phyloP scores from a whole-genome alignment of 2,888 invertebrate species.

The Ischnura elegans region DNA sequence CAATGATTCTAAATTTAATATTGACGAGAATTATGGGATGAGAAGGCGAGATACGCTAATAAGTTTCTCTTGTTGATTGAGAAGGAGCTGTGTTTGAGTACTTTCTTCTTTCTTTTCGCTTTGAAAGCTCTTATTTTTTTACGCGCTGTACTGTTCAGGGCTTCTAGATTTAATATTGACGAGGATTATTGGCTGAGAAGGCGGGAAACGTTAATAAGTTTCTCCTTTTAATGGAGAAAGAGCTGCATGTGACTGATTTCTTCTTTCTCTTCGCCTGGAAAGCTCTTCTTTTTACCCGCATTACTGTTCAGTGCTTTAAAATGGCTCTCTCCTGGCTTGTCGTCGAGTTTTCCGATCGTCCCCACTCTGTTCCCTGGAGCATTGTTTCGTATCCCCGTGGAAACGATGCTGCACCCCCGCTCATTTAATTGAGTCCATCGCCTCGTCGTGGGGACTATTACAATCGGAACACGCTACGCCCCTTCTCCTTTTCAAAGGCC shows the following conservation, averaged over 20 bases:
- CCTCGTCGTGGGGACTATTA: neutral
- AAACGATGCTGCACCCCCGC: slow-evolving; percentile 1
- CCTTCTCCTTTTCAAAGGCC: neutral
- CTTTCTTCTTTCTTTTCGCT: too few relatives aligned
- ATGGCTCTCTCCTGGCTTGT: neutral
- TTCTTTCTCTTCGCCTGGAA: neutral
- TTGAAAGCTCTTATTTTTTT: too few relatives aligned
- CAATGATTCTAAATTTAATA: neutral
- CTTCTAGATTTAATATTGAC: too few relatives aligned
- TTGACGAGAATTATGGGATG: too few relatives aligned
- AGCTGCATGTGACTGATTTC: neutral
- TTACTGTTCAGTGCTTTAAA: neutral
- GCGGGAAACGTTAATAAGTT: neutral
- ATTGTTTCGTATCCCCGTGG: neutral
- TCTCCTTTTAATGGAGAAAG: neutral
- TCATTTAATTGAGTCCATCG: slow-evolving; percentile 1
- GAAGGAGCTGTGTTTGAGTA: too few relatives aligned
- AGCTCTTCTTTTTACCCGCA: neutral
- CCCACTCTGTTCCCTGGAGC: neutral
- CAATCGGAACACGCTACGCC: neutral
- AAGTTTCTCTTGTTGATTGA: too few relatives aligned
- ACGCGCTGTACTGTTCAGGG: too few relatives aligned
- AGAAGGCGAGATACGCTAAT: too few relatives aligned
- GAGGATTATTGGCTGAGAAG: neutral
- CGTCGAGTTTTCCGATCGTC: neutral